These are phyloP conservation scores for Aurelia aurita DNA, from an alignment of 30 jellyfish, hydroid and myxozoan species.

Conservation along the genomic window DNA sequence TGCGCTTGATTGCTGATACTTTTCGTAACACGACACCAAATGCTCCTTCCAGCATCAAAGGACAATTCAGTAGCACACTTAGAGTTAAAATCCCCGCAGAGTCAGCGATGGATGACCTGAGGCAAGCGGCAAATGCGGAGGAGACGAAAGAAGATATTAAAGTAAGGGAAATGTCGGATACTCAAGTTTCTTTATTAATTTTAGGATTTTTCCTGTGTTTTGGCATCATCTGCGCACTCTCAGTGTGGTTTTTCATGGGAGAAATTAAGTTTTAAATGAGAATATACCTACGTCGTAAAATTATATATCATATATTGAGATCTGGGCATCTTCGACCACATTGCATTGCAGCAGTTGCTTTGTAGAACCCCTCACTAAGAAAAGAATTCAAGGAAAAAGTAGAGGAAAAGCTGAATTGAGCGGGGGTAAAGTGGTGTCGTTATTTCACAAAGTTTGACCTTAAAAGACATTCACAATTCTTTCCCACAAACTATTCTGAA, in stretches of 20 bases:
- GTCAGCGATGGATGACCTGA: slow-evolving; percentile 40
- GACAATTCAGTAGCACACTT: slow-evolving; percentile 69
- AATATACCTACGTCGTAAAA: slow-evolving; percentile 1
- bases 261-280: slow-evolving; percentile 63
- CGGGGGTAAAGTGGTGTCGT: no score
- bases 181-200: slow-evolving; percentile 85
- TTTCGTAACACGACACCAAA: slow-evolving; percentile 50
- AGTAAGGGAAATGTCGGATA: slow-evolving; percentile 71
- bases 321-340: not conserved
- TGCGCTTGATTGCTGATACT: slow-evolving; percentile 68
- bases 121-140: slow-evolving; percentile 29
- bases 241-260: slow-evolving; percentile 72
- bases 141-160: slow-evolving; percentile 28
- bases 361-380: no score
- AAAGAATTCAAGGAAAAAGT: no score
- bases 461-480: not conserved
- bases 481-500: no score
- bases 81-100: slow-evolving; percentile 75
- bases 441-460: not conserved
- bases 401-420: no score
- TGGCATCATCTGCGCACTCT: slow-evolving; percentile 75
- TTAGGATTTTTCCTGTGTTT: slow-evolving; percentile 76
- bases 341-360: not conserved
- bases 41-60: slow-evolving; percentile 86
- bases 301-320: slow-evolving; percentile 20